Conservation (phyloP, 2,113 vertebrate genomes). For the Phylloscopus trochiloides region DNA sequence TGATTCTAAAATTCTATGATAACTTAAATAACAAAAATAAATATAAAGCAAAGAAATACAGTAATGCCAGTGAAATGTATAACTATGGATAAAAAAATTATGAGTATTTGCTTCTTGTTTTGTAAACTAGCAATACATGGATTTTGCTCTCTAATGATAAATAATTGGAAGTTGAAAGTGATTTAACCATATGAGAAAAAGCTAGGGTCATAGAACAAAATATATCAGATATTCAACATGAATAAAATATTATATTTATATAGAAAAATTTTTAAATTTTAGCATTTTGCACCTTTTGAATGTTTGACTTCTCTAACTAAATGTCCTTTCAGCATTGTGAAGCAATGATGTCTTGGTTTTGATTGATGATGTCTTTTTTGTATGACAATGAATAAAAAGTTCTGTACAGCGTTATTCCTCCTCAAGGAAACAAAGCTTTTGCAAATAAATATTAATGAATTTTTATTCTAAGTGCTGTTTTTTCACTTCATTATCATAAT, state of each 20-base stretch:
- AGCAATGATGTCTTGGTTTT: neutral
- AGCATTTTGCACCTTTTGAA: neutral
- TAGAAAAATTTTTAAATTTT: neutral
- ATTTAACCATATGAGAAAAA: neutral
- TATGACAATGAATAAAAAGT: neutral
- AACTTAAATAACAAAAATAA: neutral
- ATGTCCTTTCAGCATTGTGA: neutral
- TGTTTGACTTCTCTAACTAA: neutral
- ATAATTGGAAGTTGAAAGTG: neutral
- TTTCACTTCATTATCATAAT: conserved; percentile 18
- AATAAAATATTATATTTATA: neutral
- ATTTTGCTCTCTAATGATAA: neutral
- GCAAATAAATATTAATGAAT: conserved; percentile 35
- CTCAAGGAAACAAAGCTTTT: neutral
- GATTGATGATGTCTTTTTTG: neutral
- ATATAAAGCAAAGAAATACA: neutral
- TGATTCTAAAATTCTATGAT: neutral
- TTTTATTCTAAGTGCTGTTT: neutral
- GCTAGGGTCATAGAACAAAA: neutral
- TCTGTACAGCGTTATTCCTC: neutral
- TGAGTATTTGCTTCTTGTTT: neutral
- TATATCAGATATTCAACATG: neutral
- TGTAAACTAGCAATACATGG: neutral
- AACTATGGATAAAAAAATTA: neutral
- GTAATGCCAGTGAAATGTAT: neutral